These are phyloP conservation scores for Psilopsiagon aymara DNA, from an alignment of 2,113 vertebrate species.

Conservation along the genomic window DNA sequence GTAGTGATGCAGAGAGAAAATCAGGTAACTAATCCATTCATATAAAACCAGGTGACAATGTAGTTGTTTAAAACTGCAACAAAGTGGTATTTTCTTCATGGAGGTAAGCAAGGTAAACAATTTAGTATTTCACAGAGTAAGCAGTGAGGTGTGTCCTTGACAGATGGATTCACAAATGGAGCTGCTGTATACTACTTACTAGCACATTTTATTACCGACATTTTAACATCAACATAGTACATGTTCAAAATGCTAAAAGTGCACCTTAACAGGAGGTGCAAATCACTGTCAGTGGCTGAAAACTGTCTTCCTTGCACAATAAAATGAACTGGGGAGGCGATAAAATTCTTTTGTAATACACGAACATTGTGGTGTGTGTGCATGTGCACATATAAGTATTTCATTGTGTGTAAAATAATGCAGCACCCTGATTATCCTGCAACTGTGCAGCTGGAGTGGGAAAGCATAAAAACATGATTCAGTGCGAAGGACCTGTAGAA, in stretches of 20 bases:
- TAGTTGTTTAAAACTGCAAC: not conserved
- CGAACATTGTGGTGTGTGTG: not conserved
- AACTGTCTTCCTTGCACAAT: not conserved
- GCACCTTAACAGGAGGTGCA: not conserved
- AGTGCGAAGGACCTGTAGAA: not conserved
- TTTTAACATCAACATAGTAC: not conserved
- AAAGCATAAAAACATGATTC: not conserved
- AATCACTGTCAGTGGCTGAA: not conserved
- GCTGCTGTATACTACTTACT: not conserved
- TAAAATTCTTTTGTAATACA: not conserved
- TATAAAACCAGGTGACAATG: not conserved
- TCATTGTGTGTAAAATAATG: not conserved
- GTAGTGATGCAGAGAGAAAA: not conserved
- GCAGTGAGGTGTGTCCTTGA: constrained; percentile 3
- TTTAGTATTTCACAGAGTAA: constrained; percentile 11
- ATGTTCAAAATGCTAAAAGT: not conserved
- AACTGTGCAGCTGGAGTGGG: not conserved
- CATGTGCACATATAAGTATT: accelerated
- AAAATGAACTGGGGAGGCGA: not conserved
- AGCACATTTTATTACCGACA: not conserved
- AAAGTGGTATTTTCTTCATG: not conserved
- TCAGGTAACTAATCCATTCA: not conserved
- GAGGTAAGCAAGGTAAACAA: not conserved
- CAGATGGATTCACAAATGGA: not conserved
- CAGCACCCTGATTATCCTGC: not conserved